Conservation (phyloP, 2,113 vertebrate species). For the Nanger granti region DNA sequence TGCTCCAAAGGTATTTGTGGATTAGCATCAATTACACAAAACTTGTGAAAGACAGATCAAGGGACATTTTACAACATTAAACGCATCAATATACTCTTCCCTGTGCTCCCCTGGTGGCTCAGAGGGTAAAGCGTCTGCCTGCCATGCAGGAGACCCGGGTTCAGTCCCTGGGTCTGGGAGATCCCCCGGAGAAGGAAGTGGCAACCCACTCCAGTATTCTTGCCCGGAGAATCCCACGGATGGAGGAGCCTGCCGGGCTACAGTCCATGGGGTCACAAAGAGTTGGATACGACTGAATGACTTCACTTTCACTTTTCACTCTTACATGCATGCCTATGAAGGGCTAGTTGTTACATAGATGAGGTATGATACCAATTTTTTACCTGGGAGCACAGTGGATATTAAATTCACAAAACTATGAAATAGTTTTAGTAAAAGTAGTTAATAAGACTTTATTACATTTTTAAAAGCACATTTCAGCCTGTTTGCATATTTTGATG, state of each 20-base stretch:
- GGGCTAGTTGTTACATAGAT: neutral
- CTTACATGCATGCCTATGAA: accelerated
- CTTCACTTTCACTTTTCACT: neutral
- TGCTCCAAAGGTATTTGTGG: neutral
- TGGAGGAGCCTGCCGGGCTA: neutral
- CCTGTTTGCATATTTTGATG: neutral
- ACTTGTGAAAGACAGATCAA: neutral
- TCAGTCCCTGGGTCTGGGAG: neutral
- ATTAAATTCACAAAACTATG: neutral
- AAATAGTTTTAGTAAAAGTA: neutral
- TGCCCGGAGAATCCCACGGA: neutral
- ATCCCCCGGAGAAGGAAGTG: neutral
- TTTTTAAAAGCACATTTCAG: neutral
- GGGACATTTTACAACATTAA: neutral
- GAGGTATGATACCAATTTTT: neutral
- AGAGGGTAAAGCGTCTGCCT: neutral
- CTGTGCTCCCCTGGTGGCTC: neutral
- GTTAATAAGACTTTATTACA: neutral
- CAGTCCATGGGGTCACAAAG: neutral
- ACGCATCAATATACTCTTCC: neutral
- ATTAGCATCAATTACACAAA: neutral
- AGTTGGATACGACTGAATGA: accelerated
- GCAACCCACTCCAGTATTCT: accelerated
- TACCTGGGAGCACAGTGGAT: neutral
- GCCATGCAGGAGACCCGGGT: accelerated